Percentiles rank a stretch among this genome's conserved stretches.
These are phyloP conservation scores for Hippocampus mohnikei DNA, from an alignment of 2,113 vertebrate genomes.

Conservation along the genomic window DNA sequence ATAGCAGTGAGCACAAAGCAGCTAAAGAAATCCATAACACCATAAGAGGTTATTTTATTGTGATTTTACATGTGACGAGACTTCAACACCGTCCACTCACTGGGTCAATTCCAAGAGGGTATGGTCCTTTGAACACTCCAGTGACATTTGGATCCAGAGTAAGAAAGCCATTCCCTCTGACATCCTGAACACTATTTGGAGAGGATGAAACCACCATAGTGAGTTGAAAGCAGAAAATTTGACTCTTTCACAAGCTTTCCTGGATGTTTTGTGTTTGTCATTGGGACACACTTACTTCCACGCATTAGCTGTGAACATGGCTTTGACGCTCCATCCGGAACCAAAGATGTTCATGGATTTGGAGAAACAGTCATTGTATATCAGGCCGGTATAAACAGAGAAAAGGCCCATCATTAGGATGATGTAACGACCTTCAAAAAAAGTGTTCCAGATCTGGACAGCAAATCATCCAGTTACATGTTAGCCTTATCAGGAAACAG, in stretches of 20 bases:
- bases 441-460: constrained; percentile 85
- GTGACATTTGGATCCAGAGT: constrained; percentile 81
- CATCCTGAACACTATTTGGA: constrained; percentile 23
- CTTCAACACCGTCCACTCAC: constrained; percentile 69
- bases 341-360: constrained; percentile 93
- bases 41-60: background rate
- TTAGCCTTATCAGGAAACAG: background rate
- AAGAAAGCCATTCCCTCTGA: constrained; percentile 51
- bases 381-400: constrained; percentile 92
- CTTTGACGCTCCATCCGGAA: constrained; percentile 84
- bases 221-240: background rate
- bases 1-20: background rate
- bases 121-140: constrained; percentile 86
- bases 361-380: constrained; percentile 98
- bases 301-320: constrained; percentile 72
- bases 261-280: background rate
- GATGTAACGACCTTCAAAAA: constrained; percentile 93
- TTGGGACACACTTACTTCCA: constrained; percentile 74
- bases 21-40: background rate
- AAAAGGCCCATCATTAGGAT: constrained; percentile 96
- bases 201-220: constrained; percentile 14
- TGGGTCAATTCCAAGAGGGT: constrained; percentile 93
- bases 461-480: constrained; percentile 4
- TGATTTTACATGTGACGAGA: background rate
- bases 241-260: background rate